Evolutionary conservation across 1,140 invertebrate species (phyloP), one percentile per base, ranked within the genome.

Genomic region (Cotesia vestalis): DNA sequence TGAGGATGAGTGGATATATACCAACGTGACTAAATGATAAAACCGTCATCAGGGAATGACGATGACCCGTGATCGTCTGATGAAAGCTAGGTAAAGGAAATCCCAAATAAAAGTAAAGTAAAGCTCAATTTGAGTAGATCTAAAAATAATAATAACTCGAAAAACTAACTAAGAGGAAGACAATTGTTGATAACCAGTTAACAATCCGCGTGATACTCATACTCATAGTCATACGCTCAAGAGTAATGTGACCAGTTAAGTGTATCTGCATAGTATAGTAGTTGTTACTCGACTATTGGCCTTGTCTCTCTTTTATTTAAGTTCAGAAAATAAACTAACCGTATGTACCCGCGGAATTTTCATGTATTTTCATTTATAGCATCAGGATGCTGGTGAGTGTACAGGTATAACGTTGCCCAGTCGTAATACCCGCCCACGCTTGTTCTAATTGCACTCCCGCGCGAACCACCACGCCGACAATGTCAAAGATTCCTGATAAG

Each of bases 381-480:
- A 17, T 36, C 57, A 60, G 35, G 62, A 64, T 64, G 59, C 63
- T 66, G 17, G 46, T 36, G 20, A 34, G 11, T 12, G 20, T 64
- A 64, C 59, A 61, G 59, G 59, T 64, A 64, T 64, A 64, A 61
- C 60, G 40, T 61, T 34, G 17, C 60, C 60, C 6, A 61, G 60
- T 61, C 53, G 53, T 57, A 46, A 51, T 66, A 35, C 38, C 34
- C 61, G 63, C 70, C 70, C 62, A 66, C 62, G 70, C 53, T 14
- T 17, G 52, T 67, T 73, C 66, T 73, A 73, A 73, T 73, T 73
- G 61, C 11, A 40, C 62, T 40, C 62, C 62, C 62, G 14, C 20
- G 34, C 60, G 60, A 34, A 34, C 4, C 38, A 40, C n/a, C n/a
- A 61, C 38, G 12, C 27, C 14, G 59, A 61, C 63, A 73, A 71